phyloP scores from a whole-genome alignment of 1,140 invertebrate species.

The Drosophila bipectinata region DNA sequence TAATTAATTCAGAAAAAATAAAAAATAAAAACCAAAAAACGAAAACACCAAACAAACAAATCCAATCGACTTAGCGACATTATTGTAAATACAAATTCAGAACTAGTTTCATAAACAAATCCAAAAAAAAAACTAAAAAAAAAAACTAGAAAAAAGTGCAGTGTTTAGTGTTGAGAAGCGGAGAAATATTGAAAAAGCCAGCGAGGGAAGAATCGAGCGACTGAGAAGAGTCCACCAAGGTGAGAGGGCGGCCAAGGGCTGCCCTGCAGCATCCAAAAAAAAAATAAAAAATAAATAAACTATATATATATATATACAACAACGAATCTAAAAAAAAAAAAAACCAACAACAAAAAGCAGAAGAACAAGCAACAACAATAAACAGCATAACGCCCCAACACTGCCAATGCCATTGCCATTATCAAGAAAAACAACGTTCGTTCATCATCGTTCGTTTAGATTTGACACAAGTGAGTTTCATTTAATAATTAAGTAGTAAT shows the following conservation, averaged over 20 bases:
- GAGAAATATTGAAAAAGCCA: background rate
- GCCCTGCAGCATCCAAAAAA: conserved; percentile 4
- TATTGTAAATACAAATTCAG: conserved; percentile 44
- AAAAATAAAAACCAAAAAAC: background rate
- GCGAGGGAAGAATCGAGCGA: conserved; percentile 14
- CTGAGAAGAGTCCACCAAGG: conserved; percentile 3
- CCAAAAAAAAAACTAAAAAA: background rate
- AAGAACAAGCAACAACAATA: conserved; percentile 20
- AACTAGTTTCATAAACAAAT: conserved; percentile 36
- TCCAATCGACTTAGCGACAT: conserved; percentile 37
- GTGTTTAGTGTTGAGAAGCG: conserved; percentile 33
- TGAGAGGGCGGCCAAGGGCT: conserved; percentile 42
- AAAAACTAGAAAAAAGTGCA: conserved; percentile 17
- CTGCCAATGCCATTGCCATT: conserved; percentile 79
- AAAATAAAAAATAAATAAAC: background rate
- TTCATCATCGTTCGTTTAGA: conserved; percentile 78
- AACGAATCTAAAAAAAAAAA: background rate
- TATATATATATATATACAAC: background rate
- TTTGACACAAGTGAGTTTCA: conserved; percentile 75
- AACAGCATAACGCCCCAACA: conserved; percentile 59
- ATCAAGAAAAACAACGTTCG: conserved; percentile 66
- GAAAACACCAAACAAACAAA: conserved; percentile 17
- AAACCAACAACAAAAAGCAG: background rate
- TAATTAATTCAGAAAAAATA: background rate
- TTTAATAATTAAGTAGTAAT: background rate